Evolutionary conservation across 2,888 invertebrate species (phyloP), one percentile per base, ranked within the genome.

Genomic region (Cacoxenus indagator): DNA sequence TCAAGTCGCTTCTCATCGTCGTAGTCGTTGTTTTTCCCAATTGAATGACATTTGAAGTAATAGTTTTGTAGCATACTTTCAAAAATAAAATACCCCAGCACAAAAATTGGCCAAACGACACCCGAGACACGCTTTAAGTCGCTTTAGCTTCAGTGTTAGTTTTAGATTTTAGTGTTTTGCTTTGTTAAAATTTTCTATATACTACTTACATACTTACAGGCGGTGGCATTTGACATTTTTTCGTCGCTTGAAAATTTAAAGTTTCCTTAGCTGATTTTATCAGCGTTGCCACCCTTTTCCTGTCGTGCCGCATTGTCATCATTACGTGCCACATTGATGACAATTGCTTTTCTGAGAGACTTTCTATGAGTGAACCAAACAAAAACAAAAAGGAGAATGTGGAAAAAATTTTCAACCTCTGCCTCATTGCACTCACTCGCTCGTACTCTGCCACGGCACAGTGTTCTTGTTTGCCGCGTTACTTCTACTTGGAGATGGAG

Each of bases 261-360:
- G 64, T 51, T 51, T 51, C 19, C 8, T 51, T 4, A 37, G 37
- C 37, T 37, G 37, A 37, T 37, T 37, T 57, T 57, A 64, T 48
- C 46, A 27, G 22, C 27, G 37, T 62, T 51, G 65, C 72, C 74
- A 81, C 83, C 83, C 76, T 71, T 75, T 76, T 73, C 79, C 71
- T 74, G 74, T 75, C 72, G 69, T 61, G 68, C 71, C 68, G 61
- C 61, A 59, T 31, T 65, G 68, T 67, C 68, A 71, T 67, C 65
- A 76, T 84, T 83, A 83, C 83, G 84, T 83, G 84, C 84, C 83
- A 83, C 82, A 83, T 51, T 51, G 84, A 84, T 83, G 83, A 84
- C 84, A 83, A 83, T 84, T 80, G 83, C 77, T 51, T 51, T 51
- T 51, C 22, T 37, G 8, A 37, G 37, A 37, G 8, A 37, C 37